Evolutionary conservation across 2,797 vertebrate genomes (phyloP).

Genomic region (Xyrichtys novacula): DNA sequence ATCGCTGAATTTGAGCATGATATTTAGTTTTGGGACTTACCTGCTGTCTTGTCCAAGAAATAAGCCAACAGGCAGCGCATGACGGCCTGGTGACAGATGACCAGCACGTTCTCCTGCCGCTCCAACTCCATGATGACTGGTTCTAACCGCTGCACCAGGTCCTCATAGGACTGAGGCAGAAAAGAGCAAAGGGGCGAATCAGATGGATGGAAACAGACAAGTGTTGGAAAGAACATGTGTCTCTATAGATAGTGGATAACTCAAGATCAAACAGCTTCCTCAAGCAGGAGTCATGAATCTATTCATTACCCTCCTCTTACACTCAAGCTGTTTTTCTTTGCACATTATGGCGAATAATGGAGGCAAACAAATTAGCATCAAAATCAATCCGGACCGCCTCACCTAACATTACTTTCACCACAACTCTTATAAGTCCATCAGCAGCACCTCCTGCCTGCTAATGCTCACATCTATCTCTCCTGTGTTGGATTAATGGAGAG

Average conservation of each 20-base stretch:
- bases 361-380: slow-evolving; percentile 18
- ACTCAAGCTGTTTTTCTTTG: background rate
- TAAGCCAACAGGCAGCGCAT: slow-evolving; percentile 98
- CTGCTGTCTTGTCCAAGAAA: slow-evolving; percentile 97
- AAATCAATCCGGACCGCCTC: slow-evolving; percentile 12
- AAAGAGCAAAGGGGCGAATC: background rate
- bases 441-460: slow-evolving; percentile 7
- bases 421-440: slow-evolving; percentile 17
- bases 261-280: too few species aligned
- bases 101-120: slow-evolving; percentile 97
- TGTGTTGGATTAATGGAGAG: slow-evolving; percentile 48
- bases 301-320: background rate
- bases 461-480: slow-evolving; percentile 49
- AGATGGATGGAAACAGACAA: background rate
- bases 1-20: background rate
- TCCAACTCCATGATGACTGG: slow-evolving; percentile 99
- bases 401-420: slow-evolving; percentile 6
- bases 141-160: slow-evolving; percentile 96
- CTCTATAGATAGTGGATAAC: too few species aligned
- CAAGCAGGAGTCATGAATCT: background rate
- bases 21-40: slow-evolving; percentile 69
- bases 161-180: slow-evolving; percentile 93
- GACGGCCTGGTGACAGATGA: slow-evolving; percentile 98
- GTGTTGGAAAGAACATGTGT: background rate
- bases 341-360: slow-evolving; percentile 1